Conservation (phyloP, 2,888 invertebrate genomes). For the Nycteola revayana region DNA sequence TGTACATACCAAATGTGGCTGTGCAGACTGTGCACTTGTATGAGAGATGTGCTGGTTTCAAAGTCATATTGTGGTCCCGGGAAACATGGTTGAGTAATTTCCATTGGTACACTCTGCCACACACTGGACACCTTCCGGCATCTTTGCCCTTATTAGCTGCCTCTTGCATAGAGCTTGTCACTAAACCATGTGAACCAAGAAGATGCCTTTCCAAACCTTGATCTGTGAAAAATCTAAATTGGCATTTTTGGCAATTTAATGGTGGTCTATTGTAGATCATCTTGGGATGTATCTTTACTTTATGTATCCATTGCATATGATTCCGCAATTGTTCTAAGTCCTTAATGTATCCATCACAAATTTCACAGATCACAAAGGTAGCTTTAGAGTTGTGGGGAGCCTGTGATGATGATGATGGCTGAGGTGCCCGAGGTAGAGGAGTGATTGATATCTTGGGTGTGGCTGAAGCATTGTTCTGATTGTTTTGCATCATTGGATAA, state of each 20-base stretch:
- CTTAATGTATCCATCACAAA: conserved; percentile 98
- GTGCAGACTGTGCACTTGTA: conserved; percentile 98
- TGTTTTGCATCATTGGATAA: conserved; percentile 67
- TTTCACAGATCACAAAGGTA: conserved; percentile 97
- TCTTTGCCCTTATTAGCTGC: conserved; percentile 97
- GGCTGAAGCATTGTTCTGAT: conserved; percentile 83
- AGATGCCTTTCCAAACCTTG: conserved; percentile 97
- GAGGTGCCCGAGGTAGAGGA: conserved; percentile 88
- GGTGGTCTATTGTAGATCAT: conserved; percentile 98
- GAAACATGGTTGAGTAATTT: conserved; percentile 96
- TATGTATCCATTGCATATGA: conserved; percentile 99
- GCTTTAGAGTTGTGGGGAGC: conserved; percentile 83
- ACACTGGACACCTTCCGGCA: conserved; percentile 96
- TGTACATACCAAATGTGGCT: conserved; percentile 97
- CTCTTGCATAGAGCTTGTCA: conserved; percentile 97
- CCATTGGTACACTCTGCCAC: conserved; percentile 92
- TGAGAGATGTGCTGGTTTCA: conserved; percentile 96
- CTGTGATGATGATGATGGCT: conserved; percentile 70
- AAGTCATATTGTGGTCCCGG: conserved; percentile 95
- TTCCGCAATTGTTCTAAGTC: conserved; percentile 96
- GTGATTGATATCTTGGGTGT: conserved; percentile 97
- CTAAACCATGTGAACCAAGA: conserved; percentile 95
- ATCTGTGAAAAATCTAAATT: conserved; percentile 97
- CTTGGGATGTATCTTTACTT: conserved; percentile 97
- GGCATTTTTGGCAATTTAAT: conserved; percentile 97